Evolutionary conservation across 30 jellyfish, hydroid and myxozoan genomes (phyloP), one percentile per base, ranked within the genome.

Genomic region (Pseudorhiza aurosa): DNA sequence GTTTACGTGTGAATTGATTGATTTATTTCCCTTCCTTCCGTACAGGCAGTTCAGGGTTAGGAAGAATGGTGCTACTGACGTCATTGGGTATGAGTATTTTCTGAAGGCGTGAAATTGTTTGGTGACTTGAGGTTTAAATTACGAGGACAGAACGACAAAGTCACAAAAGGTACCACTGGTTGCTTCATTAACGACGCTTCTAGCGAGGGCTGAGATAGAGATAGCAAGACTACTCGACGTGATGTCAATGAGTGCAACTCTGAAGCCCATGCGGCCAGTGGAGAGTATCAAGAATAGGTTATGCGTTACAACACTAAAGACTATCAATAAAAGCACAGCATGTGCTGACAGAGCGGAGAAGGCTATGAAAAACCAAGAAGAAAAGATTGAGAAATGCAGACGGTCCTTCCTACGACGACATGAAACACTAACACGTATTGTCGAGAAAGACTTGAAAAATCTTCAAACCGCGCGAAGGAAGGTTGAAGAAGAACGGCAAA

Each of bases 361-460:
- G 67, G 8, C 4, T 19, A 5, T 53, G 35, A 19, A 53, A 5
- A 17, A 14, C 36, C 35, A 53, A 19, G 22, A 53, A 14, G 8
- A 53, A 53, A 53, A 53, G 67, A 53, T 53, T n/a, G 67, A 53
- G 22, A n/a, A 19, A 53, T 7, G 67, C 67, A 53, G 67, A 53
- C 17, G 22, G 24, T 18, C 14, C 1, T 53, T 7, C 12, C 32
- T 53, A n/a, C 17, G 67, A 53, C 21, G 67, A 19, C 67, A 53
- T 19, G 35, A 33, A 53, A 6, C 67, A 15, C 14, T 53, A 19
- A 53, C 35, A 1, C 67, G 67, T 53, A 19, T 19, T 19, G 35
- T 53, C 1, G 67, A 53, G 67, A 53, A 53, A 15, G 67, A 53
- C 36, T 53, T 53, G 24, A 33, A 53, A 53, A 36, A 53, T 14